A percentile compares a stretch with the other conserved stretches of the same genome.
phyloP scores from a whole-genome alignment of 2,797 vertebrate genomes.

The Hydrocynus forskahlii region DNA sequence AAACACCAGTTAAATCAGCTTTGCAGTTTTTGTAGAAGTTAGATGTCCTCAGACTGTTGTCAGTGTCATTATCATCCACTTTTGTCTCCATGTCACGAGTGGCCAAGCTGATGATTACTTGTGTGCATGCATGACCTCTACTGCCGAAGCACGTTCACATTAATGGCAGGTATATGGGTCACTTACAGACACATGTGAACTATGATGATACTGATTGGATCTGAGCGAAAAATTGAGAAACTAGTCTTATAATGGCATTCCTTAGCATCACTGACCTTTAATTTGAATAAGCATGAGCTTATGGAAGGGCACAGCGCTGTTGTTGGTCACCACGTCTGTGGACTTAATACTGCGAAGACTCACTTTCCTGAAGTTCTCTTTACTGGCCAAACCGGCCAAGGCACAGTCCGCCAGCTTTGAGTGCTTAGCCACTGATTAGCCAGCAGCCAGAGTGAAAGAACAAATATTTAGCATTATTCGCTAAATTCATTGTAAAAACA shows the following conservation, averaged over 20 bases:
- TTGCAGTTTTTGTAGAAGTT: too few relatives aligned
- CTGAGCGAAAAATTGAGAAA: too few relatives aligned
- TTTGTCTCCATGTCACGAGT: neutral
- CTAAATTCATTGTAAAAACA: neutral
- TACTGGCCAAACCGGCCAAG: slow-evolving; percentile 82
- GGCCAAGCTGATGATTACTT: neutral
- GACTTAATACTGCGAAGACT: slow-evolving; percentile 80
- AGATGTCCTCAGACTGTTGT: too few relatives aligned
- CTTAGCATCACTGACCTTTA: slow-evolving; percentile 74
- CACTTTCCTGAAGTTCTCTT: slow-evolving; percentile 84
- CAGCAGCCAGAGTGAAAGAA: slow-evolving; percentile 14
- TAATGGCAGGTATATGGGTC: too few relatives aligned
- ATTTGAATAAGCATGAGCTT: slow-evolving; percentile 85
- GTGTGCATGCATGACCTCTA: too few relatives aligned
- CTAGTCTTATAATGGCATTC: too few relatives aligned
- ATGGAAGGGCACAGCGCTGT: slow-evolving; percentile 80
- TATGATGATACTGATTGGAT: too few relatives aligned
- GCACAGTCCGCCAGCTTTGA: slow-evolving; percentile 81
- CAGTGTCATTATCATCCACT: neutral
- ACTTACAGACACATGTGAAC: too few relatives aligned
- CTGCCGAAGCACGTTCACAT: too few relatives aligned
- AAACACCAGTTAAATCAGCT: neutral
- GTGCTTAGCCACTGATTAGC: slow-evolving; percentile 80
- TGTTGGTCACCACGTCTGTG: slow-evolving; percentile 82
- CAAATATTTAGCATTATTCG: neutral